phyloP scores from a whole-genome alignment of 2,797 vertebrate genomes.

The Pseudopleuronectes americanus region DNA sequence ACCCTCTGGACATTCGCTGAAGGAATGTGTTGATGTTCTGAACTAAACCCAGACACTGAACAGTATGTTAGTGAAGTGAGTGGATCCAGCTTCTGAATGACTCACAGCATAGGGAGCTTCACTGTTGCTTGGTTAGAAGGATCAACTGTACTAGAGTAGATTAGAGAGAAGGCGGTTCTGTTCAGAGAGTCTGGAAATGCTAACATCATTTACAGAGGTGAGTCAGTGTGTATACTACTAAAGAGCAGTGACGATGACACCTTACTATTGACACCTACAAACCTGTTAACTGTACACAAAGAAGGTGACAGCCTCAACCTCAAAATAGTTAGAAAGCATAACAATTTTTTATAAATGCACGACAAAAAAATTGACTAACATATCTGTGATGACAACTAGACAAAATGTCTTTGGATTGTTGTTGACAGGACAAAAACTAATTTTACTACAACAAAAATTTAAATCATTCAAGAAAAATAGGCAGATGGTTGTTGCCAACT shows the following conservation, averaged over 20 bases:
- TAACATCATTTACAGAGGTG: background rate
- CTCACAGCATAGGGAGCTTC: background rate
- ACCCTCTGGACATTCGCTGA: too few species aligned
- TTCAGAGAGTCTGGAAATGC: background rate
- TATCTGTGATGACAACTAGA: too few species aligned
- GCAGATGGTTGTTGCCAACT: background rate
- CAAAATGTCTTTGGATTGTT: too few species aligned
- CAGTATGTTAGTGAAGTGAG: background rate
- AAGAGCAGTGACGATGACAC: too few species aligned
- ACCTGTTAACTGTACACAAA: too few species aligned
- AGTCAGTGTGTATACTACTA: background rate
- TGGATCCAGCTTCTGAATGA: background rate
- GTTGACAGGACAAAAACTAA: too few species aligned
- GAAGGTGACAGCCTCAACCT: too few species aligned
- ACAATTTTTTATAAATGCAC: too few species aligned
- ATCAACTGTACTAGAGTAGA: background rate
- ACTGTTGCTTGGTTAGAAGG: background rate
- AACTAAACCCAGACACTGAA: background rate
- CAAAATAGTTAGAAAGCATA: too few species aligned
- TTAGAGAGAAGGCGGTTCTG: background rate
- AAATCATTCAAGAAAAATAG: background rate
- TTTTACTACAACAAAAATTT: too few species aligned
- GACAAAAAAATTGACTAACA: too few species aligned
- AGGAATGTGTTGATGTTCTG: background rate
- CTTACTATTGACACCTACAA: too few species aligned